phyloP scores from a whole-genome alignment of 1,140 invertebrate genomes.

The Tetraneura akinire region DNA sequence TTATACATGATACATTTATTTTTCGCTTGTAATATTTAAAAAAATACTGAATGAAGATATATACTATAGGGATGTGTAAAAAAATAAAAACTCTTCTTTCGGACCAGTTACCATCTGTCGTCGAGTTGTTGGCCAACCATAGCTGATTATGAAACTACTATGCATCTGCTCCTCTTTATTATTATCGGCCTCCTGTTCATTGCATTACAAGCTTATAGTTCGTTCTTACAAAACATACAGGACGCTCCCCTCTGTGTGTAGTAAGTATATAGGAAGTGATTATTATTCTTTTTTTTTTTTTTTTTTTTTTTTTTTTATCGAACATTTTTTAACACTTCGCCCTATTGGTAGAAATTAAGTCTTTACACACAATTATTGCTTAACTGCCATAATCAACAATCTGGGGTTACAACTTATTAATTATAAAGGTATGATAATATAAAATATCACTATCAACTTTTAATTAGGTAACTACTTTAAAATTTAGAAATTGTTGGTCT shows the following conservation, averaged over 20 bases:
- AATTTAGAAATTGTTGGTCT: no score
- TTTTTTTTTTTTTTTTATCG: conserved; percentile 12
- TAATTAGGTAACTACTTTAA: neutral
- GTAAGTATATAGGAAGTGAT: conserved; percentile 35
- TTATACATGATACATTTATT: neutral
- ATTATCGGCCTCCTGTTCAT: conserved; percentile 44
- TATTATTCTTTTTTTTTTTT: conserved; percentile 25
- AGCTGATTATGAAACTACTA: conserved; percentile 49
- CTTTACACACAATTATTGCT: neutral
- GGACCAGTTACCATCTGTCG: conserved; percentile 46
- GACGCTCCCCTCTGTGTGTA: neutral
- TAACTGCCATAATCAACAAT: neutral
- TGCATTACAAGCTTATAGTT: conserved; percentile 34
- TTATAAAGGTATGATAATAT: no score
- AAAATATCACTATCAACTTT: no score
- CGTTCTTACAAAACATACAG: conserved; percentile 46
- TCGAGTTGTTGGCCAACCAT: conserved; percentile 48
- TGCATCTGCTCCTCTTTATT: conserved; percentile 51
- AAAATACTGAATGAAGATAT: conserved; percentile 43
- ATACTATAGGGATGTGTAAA: conserved; percentile 14
- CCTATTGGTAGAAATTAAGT: conserved; percentile 32
- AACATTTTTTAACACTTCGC: conserved; percentile 16
- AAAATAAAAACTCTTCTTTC: conserved; percentile 40
- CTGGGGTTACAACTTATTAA: neutral
- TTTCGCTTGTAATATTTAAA: conserved; percentile 14